Evolutionary conservation across 2,797 vertebrate genomes (phyloP), one percentile per base, ranked within the genome.

Genomic region (Hoplostethus mediterraneus): DNA sequence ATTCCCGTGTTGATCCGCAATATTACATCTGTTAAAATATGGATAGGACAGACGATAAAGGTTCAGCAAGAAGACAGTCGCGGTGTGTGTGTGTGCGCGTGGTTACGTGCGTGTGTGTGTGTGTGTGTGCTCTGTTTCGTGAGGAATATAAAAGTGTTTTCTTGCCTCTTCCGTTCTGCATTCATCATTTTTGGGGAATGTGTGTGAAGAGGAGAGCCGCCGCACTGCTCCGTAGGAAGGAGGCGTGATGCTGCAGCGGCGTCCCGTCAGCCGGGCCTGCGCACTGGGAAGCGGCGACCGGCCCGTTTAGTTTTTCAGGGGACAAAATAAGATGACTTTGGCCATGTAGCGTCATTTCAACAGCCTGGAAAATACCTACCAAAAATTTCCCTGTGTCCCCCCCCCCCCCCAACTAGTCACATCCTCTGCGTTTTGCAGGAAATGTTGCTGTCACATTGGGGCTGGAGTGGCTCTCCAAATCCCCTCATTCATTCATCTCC

Each of bases 161-260:
- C 2, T 30, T n/a, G 11, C 53, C 1, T 0, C 2, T n/a, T n/a
- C 21, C 12, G 11, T 38, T n/a, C 14, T 40, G 0, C 0, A 14
- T 45, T 6, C 17, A n/a, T 28, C 6, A 45, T 48, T 58, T 58
- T 25, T 7, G 14, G 38, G 38, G 6, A 10, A 6, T 44, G 44
- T 6, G 13, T 67, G 58, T 67, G 53, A 47, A 4, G 61, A 40
- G 65, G 49, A 53, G 60, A 51, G 52, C 65, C 67, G 87, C 88
- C 21, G 21, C 21, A 89, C 84, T 80, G 87, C 82, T 83, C 75
- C 47, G 70, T 44, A 30, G 66, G 69, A 71, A 62, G 76, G 70
- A 80, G 65, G 81, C 65, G 74, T 70, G 86, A 88, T 87, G 87
- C 84, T 86, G 89, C 89, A 80, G 83, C 75, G 77, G 79, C 64